A percentile compares a stretch with the other conserved stretches of the same genome.
Evolutionary conservation across 2,113 vertebrate genomes (phyloP).

Genomic region (Drymodes brunneopygia): DNA sequence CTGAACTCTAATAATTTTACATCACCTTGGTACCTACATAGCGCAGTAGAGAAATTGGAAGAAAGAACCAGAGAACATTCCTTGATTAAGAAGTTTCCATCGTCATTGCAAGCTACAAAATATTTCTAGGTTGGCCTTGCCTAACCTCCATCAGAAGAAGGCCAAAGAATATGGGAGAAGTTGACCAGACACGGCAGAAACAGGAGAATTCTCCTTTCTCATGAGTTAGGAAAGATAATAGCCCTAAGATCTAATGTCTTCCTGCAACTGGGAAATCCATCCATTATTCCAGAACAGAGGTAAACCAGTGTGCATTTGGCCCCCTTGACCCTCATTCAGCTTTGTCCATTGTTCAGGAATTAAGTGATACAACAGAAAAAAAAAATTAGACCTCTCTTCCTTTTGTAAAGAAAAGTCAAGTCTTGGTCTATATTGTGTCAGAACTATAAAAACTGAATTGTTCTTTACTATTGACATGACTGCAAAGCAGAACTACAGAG

Average conservation of each 20-base stretch:
- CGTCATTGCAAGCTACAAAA: neutral
- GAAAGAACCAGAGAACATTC: neutral
- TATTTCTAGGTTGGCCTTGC: neutral
- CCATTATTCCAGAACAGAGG: neutral
- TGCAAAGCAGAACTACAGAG: neutral
- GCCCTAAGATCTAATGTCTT: neutral
- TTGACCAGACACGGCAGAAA: neutral
- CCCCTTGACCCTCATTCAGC: neutral
- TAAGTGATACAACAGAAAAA: neutral
- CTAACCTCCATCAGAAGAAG: neutral
- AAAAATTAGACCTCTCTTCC: neutral
- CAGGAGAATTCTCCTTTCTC: neutral
- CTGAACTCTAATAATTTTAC: neutral
- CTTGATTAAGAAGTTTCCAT: neutral
- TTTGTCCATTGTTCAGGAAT: neutral
- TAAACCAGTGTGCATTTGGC: neutral
- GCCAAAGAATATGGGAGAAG: neutral
- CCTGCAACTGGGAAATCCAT: neutral
- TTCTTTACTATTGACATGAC: neutral
- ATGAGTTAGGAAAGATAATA: neutral
- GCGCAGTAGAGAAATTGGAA: neutral
- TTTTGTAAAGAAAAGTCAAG: neutral
- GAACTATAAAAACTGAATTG: neutral
- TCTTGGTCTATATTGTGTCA: neutral
- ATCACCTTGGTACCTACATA: neutral